phyloP scores from a whole-genome alignment of 2,888 invertebrate species.

The Drosophila setosimentum region DNA sequence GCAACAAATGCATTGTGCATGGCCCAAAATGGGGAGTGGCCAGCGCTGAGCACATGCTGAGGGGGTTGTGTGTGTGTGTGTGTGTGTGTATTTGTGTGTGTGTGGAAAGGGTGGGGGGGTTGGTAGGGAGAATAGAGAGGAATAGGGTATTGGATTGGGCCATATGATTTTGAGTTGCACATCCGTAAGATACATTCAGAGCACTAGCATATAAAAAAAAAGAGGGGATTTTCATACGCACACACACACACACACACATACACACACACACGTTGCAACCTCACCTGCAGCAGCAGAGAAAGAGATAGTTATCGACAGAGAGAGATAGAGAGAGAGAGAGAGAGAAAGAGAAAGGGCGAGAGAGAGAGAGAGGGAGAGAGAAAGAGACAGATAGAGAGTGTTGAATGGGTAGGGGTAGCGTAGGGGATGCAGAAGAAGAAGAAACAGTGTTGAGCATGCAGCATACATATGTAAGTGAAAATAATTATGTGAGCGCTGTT shows the following conservation, averaged over 20 bases:
- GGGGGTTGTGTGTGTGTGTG: background rate
- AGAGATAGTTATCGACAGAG: background rate
- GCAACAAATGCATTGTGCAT: constrained; percentile 9
- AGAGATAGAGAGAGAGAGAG: background rate
- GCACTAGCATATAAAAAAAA: constrained; percentile 1
- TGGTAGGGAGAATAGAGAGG: background rate
- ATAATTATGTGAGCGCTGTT: constrained; percentile 28
- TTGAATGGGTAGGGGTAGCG: background rate
- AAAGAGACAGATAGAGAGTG: background rate
- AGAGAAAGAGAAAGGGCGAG: background rate
- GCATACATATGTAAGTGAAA: constrained; percentile 22
- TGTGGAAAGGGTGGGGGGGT: background rate
- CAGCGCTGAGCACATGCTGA: background rate
- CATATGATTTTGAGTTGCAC: constrained; percentile 6
- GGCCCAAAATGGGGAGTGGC: constrained; percentile 11
- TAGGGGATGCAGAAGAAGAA: background rate
- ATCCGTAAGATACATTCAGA: constrained; percentile 20
- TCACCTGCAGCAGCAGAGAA: constrained; percentile 1
- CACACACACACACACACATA: background rate
- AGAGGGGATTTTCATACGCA: constrained; percentile 14
- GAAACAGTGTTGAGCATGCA: background rate
- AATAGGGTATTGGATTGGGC: constrained; percentile 2
- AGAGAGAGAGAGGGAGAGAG: background rate
- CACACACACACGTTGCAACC: constrained; percentile 18
- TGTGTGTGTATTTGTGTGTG: background rate